Base-by-base conservation (phyloP, 2,113 vertebrate species). In the Plestiodon gilberti region DNA sequence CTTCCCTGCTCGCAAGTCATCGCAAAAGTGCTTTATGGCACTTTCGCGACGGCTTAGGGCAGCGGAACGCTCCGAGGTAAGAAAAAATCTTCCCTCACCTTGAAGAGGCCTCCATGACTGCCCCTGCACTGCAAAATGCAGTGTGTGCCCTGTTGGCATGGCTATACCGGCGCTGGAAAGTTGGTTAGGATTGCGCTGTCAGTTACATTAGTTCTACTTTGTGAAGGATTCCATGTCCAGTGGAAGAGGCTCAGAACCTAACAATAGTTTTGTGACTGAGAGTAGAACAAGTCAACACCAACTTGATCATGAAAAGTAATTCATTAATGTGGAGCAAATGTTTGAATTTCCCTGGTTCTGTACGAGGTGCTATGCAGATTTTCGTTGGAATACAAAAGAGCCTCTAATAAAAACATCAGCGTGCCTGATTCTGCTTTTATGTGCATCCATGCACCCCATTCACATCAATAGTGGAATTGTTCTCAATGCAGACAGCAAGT, bases 261-360 rank as follows among this genome's bases (percentile, higher is more conserved):
- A 89, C 48, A 85, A 52, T 87, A 82, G 59, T 65, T 84, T 76
- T 33, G 78, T 83, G 43, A 78, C n/a, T 82, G 57, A 87, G n/a
- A 93, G 57, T 65, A 91, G 94, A 84, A n/a, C 40, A 88, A 10
- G 33, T 83, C 85, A 90, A 87, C 75, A 90, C 90, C 67, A 87
- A 82, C 90, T 90, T 90, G 82, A 40, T 81, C 85, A 90, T 92
- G 91, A 93, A 92, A 87, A 90, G n/a, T 69, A 85, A 59, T 59
- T 89, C 43, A 80, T 70, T 90, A 88, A 86, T 90, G 82, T 5
- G 8, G 38, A 35, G 23, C 61, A 64, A 81, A 81, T 38, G 38
- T 40, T 13, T 73, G 25, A 38, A 28, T 86, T 22, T 0, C 1
- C 1, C 11, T 33, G 23, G 15, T 62, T 2, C 20, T 22, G 17